Evolutionary conservation across 2,113 vertebrate species (phyloP), one percentile per base, ranked within the genome.

Genomic region (Albula glossodonta): DNA sequence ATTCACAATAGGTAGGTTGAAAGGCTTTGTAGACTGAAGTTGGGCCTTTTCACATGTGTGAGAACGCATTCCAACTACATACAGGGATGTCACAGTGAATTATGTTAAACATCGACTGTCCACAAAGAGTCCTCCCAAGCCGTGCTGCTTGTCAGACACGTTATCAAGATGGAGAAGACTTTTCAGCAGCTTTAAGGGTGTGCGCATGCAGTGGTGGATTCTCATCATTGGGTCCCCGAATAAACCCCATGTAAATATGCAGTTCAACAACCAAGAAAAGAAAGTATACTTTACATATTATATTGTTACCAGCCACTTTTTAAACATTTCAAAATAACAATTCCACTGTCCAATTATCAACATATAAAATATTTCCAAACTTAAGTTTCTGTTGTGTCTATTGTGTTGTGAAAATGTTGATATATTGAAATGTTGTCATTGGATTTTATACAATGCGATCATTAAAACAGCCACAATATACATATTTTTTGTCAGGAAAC

Each of bases 11-110:
- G 80, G 25, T 12, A 56, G 80, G 56, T 0, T 2, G n/a, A 82
- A 53, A 10, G 50, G 80, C 80, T 82, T 53, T 82, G 80, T 53
- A 56, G 48, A 80, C 48, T 22, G 51, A 83, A 84, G 66, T 22
- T 74, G 17, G n/a, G 70, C 70, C 70, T 19, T 74, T 74, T 74
- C 70, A 31, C 70, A 10, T 19, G 70, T n/a, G 70, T n/a, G n/a
- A 25, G 70, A 25, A 25, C 22, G 70, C 22, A 74, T 74, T 31
- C 70, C 10, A 22, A 31, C 25, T 74, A 74, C 70, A 74, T 25
- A 22, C 9, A 74, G 70, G 70, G 5, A 8, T 74, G 70, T 74
- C 70, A 74, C 70, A n/a, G n/a, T 74, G 70, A 74, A 74, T 74
- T 25, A 74, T 25, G n/a, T 31, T 74, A 74, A 74, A 74, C 70